Conservation (phyloP, 2,888 invertebrate species). For the Oasisia sp. region DNA sequence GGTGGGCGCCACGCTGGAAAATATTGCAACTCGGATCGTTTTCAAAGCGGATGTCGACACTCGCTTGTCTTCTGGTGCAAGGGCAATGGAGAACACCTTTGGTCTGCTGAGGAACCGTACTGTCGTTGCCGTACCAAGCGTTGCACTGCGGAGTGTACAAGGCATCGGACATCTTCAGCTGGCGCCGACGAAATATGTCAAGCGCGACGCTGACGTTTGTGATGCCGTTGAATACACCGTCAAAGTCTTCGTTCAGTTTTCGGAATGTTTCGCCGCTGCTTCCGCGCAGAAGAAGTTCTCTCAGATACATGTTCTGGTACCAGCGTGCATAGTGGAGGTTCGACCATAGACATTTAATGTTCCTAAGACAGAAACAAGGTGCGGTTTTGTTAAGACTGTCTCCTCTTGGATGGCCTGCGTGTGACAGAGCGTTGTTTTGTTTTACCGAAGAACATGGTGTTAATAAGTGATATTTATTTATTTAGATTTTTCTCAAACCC, state of each 20-base stretch:
- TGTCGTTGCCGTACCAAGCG: background rate
- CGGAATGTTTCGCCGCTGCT: background rate
- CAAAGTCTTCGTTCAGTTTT: background rate
- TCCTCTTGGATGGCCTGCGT: too few relatives aligned
- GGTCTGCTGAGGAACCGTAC: background rate
- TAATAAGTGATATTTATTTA: too few relatives aligned
- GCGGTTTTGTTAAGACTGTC: background rate
- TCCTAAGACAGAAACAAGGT: background rate
- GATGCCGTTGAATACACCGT: background rate
- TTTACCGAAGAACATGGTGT: too few relatives aligned
- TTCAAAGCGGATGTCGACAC: background rate
- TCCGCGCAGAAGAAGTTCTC: background rate
- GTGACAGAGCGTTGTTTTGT: too few relatives aligned
- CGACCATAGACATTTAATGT: background rate
- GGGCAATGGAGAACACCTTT: background rate
- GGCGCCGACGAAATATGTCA: background rate
- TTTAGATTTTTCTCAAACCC: too few relatives aligned
- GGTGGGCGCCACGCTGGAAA: background rate
- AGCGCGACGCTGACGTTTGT: background rate
- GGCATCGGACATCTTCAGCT: background rate
- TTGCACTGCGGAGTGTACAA: background rate
- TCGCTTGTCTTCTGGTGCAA: background rate
- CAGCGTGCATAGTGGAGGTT: slow-evolving; percentile 9
- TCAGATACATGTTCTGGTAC: background rate
- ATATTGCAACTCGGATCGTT: background rate